phyloP scores from a whole-genome alignment of 2,797 vertebrate species.

The Darevskia mixta region DNA sequence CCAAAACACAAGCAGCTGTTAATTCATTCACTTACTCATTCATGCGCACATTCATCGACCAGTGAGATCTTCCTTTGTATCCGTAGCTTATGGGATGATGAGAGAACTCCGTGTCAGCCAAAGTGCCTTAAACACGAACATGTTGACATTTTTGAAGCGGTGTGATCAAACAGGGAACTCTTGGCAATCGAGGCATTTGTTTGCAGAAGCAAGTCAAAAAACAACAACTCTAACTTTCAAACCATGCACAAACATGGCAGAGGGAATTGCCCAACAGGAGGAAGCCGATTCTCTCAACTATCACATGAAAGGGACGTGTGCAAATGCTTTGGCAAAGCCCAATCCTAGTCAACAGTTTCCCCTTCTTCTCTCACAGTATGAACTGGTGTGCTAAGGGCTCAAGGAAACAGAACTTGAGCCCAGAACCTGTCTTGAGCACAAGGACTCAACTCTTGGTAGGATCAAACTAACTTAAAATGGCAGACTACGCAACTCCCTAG shows the following conservation, averaged over 20 bases:
- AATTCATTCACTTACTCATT: background rate
- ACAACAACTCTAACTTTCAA: constrained; percentile 22
- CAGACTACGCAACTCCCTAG: too few species aligned
- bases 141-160: constrained; percentile 22
- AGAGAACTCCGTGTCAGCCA: background rate
- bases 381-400: background rate
- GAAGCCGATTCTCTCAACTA: background rate
- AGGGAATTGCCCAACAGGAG: constrained; percentile 16
- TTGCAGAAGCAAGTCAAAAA: constrained; percentile 27
- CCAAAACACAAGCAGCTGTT: background rate
- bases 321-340: background rate
- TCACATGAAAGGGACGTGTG: background rate
- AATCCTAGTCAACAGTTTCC: background rate
- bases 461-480: background rate
- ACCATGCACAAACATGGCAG: constrained; percentile 22
- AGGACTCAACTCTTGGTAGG: too few species aligned
- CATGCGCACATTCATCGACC: background rate
- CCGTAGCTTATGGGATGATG: background rate
- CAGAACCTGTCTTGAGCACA: background rate
- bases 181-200: background rate
- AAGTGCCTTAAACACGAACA: background rate
- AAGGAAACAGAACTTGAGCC: background rate
- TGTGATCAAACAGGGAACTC: background rate
- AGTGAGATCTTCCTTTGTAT: background rate
- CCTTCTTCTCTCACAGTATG: background rate